Percentiles rank a stretch among this genome's conserved stretches.
phyloP scores from a whole-genome alignment of 2,113 vertebrate genomes.

The Campylomormyrus numenius region DNA sequence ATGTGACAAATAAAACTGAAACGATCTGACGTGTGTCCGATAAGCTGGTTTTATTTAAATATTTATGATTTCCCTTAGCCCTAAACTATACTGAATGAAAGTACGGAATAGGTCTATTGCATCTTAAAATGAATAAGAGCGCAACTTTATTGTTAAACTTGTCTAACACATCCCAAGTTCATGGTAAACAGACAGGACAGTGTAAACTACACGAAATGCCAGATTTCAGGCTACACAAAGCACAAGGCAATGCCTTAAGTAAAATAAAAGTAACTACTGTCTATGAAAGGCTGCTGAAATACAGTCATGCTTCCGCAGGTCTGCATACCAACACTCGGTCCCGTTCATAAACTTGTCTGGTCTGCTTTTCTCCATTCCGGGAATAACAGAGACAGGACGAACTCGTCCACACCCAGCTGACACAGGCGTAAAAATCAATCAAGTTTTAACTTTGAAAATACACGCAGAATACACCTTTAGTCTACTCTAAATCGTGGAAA shows the following conservation, averaged over 20 bases:
- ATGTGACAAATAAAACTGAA: background rate
- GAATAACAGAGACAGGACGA: background rate
- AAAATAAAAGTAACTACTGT: background rate
- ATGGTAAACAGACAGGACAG: background rate
- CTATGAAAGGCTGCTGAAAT: background rate
- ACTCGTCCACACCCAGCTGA: slow-evolving; percentile 12
- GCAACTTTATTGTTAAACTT: background rate
- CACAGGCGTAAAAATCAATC: slow-evolving; percentile 38
- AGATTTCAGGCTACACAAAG: background rate
- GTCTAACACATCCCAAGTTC: background rate
- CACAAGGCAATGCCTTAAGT: background rate
- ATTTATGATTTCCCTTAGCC: background rate
- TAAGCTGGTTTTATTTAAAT: background rate
- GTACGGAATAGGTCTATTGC: background rate
- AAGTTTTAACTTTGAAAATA: background rate
- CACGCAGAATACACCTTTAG: background rate
- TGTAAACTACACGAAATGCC: background rate
- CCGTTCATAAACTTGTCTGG: background rate
- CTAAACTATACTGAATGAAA: background rate
- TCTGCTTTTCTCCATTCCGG: background rate
- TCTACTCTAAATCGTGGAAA: background rate
- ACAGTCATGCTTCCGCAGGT: background rate
- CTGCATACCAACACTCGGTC: background rate
- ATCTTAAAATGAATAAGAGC: background rate
- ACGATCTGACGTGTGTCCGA: background rate